Conservation (phyloP, 2,888 invertebrate genomes). For the Hoplodrina ambigua region DNA sequence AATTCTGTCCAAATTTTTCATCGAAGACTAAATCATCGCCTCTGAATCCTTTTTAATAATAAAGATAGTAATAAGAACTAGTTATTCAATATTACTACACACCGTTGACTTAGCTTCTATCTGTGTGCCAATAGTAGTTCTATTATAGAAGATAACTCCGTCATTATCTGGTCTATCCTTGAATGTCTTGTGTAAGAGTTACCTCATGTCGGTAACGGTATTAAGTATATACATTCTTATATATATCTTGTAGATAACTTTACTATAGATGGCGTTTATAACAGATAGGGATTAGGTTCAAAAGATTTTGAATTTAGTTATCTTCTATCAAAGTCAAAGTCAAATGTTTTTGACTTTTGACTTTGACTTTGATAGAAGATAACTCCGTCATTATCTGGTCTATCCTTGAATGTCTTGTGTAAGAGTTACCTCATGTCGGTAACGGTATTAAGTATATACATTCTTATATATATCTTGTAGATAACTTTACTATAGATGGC, state of each 20-base stretch:
- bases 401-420: constrained; percentile 70
- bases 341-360: no score
- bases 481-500: constrained; percentile 13
- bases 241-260: constrained; percentile 3
- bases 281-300: not conserved
- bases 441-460: not conserved
- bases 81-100: not conserved
- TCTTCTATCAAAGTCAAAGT: no score
- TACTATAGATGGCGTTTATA: constrained; percentile 1
- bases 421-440: constrained; percentile 66
- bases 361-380: no score
- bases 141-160: constrained; percentile 48
- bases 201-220: constrained; percentile 57
- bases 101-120: not conserved
- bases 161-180: constrained; percentile 65
- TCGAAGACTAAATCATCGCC: not conserved
- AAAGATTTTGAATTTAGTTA: not conserved
- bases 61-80: no score
- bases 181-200: constrained; percentile 67
- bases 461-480: not conserved
- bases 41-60: no score
- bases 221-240: no score
- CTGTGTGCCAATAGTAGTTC: constrained; percentile 30
- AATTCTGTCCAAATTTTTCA: not conserved
- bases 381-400: constrained; percentile 48